These are phyloP conservation scores for Scolopax mira DNA, from an alignment of 2,113 vertebrate species.

Conservation along the genomic window DNA sequence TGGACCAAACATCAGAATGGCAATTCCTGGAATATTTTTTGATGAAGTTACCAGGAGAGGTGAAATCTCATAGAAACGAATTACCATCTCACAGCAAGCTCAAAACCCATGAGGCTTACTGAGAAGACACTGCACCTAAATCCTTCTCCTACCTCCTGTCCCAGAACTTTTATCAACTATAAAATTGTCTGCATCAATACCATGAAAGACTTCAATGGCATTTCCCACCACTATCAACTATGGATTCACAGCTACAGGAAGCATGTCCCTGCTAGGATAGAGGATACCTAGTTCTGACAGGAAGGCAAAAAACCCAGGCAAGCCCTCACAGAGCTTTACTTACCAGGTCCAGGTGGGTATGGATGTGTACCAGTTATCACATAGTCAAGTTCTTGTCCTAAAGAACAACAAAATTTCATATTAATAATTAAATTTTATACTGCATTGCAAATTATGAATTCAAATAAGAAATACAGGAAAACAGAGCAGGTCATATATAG, in stretches of 20 bases:
- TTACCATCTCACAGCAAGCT: not conserved
- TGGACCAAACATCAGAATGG: not conserved
- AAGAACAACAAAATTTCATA: not conserved
- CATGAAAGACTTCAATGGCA: not conserved
- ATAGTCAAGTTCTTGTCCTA: slow-evolving; percentile 90
- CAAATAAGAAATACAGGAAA: not conserved
- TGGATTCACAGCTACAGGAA: not conserved
- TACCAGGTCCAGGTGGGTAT: slow-evolving; percentile 94
- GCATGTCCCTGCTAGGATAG: not conserved
- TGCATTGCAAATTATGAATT: not conserved
- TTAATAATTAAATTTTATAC: not conserved
- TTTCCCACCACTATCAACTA: not conserved
- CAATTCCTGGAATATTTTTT: not conserved
- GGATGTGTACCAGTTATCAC: slow-evolving; percentile 95
- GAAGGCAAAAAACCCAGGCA: not conserved
- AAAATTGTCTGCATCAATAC: not conserved
- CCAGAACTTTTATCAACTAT: not conserved
- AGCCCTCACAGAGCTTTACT: not conserved
- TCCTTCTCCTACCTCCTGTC: not conserved
- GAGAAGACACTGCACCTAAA: not conserved
- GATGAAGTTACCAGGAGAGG: not conserved
- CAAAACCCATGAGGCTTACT: not conserved
- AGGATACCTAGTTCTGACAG: not conserved
- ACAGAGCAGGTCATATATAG: not conserved
- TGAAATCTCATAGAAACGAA: not conserved